These are phyloP conservation scores for Miichthys miiuy DNA, from an alignment of 2,797 vertebrate species.

Conservation along the genomic window DNA sequence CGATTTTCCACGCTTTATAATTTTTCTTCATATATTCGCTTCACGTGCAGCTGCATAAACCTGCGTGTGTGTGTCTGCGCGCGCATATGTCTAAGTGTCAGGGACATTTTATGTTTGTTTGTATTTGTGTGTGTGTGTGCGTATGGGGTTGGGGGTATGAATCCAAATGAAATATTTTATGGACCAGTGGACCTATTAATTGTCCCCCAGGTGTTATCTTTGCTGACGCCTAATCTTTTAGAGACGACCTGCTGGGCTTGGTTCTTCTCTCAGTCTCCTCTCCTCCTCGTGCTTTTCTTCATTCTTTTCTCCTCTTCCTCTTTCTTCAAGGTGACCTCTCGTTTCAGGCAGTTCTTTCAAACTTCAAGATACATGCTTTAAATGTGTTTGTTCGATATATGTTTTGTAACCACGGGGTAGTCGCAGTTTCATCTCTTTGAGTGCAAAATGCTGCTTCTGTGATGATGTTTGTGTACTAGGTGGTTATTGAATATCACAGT, in stretches of 20 bases:
- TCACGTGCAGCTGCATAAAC: conserved; percentile 62
- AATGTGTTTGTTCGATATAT: conserved; percentile 29
- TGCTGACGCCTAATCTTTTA: conserved; percentile 89
- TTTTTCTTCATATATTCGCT: conserved; percentile 66
- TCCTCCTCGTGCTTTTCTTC: conserved; percentile 63
- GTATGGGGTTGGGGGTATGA: conserved; percentile 78
- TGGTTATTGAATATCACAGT: neutral
- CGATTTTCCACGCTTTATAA: conserved; percentile 58
- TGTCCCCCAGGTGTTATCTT: conserved; percentile 91
- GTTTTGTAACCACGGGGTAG: conserved; percentile 1
- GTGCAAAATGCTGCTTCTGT: conserved; percentile 11
- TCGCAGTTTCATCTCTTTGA: conserved; percentile 14
- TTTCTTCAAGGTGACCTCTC: conserved; percentile 72
- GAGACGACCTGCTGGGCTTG: conserved; percentile 86
- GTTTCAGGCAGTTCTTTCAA: conserved; percentile 32
- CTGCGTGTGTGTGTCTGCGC: conserved; percentile 48
- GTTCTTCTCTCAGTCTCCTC: conserved; percentile 76
- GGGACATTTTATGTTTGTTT: conserved; percentile 71
- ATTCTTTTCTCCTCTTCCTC: conserved; percentile 55
- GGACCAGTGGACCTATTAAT: conserved; percentile 96
- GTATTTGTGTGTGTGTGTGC: conserved; percentile 61
- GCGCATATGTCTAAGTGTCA: conserved; percentile 52
- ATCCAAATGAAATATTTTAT: conserved; percentile 94
- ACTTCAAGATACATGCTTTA: conserved; percentile 26
- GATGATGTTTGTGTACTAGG: neutral